phyloP scores from a whole-genome alignment of 1,140 invertebrate genomes.

The Ostrea denselamellosa region DNA sequence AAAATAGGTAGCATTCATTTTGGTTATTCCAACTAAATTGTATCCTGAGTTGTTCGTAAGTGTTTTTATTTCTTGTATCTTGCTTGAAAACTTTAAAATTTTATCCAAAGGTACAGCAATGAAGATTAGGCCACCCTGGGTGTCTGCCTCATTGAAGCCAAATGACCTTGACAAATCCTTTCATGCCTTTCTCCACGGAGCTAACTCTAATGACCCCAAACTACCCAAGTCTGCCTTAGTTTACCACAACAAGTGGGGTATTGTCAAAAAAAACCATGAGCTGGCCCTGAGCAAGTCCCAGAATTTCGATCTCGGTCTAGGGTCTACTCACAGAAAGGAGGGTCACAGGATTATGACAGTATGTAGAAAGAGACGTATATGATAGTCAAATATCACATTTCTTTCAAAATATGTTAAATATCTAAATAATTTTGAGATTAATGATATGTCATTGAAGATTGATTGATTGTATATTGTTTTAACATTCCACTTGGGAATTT shows the following conservation, averaged over 20 bases:
- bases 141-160: slow-evolving; percentile 69
- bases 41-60: not conserved
- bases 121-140: slow-evolving; percentile 67
- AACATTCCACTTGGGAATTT: too few relatives aligned
- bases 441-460: too few relatives aligned
- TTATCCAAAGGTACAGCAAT: slow-evolving; percentile 58
- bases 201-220: slow-evolving; percentile 74
- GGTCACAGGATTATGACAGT: slow-evolving; percentile 68
- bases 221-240: slow-evolving; percentile 64
- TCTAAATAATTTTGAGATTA: too few relatives aligned
- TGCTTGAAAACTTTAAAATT: not conserved
- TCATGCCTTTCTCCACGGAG: slow-evolving; percentile 68
- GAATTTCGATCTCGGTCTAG: slow-evolving; percentile 69
- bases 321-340: slow-evolving; percentile 60
- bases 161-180: slow-evolving; percentile 72
- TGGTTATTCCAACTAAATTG: not conserved
- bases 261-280: slow-evolving; percentile 59
- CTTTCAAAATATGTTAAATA: too few relatives aligned
- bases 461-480: too few relatives aligned
- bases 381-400: too few relatives aligned
- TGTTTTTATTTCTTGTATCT: not conserved
- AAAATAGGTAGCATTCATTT: too few relatives aligned
- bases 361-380: slow-evolving; percentile 40
- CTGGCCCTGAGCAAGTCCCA: slow-evolving; percentile 58
- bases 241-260: slow-evolving; percentile 74